These are phyloP conservation scores for Gorsachius goisagi DNA, from an alignment of 2,113 vertebrate genomes.

Conservation along the genomic window DNA sequence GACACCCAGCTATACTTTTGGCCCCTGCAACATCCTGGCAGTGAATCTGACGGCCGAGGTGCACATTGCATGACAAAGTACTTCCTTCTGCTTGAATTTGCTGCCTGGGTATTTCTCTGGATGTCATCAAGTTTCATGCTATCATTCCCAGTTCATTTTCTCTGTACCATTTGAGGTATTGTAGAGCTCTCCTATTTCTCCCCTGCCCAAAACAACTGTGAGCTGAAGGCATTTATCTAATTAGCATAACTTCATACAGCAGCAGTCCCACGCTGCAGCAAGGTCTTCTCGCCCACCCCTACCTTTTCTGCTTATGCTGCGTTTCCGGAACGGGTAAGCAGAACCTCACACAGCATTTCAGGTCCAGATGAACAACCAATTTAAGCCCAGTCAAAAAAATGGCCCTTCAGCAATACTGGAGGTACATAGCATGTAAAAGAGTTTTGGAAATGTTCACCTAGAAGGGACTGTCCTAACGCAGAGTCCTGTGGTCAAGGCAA, in stretches of 20 bases:
- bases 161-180: background rate
- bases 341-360: background rate
- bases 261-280: background rate
- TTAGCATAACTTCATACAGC: background rate
- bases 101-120: background rate
- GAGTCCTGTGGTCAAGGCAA: background rate
- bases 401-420: background rate
- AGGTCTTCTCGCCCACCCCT: background rate
- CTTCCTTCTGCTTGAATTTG: background rate
- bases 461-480: background rate
- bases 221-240: background rate
- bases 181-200: background rate
- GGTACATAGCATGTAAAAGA: background rate
- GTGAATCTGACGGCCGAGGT: background rate
- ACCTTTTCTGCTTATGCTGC: background rate
- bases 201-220: background rate
- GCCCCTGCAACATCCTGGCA: background rate
- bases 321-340: background rate
- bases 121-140: background rate
- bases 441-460: background rate
- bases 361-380: background rate
- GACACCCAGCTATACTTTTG: conserved; percentile 15
- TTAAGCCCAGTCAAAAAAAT: background rate
- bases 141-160: background rate
- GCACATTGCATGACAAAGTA: background rate